phyloP scores from a whole-genome alignment of 2,113 vertebrate species.

The Excalfactoria chinensis region DNA sequence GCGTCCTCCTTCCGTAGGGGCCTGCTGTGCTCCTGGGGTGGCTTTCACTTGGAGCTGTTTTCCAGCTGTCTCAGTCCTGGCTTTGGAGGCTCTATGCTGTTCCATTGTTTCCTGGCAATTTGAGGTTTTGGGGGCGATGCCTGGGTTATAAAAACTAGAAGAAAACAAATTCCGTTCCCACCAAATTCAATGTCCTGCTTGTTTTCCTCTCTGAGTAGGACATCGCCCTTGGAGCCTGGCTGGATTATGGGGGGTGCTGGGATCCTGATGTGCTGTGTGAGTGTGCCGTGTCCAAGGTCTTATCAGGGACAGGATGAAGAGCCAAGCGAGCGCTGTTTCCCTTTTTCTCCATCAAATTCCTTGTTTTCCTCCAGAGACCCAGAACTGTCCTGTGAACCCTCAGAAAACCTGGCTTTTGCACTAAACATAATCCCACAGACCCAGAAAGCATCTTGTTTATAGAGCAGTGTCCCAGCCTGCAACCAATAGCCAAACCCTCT shows the following conservation, averaged over 20 bases:
- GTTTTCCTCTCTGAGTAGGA: accelerated
- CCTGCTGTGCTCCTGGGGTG: not conserved
- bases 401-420: not conserved
- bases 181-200: not conserved
- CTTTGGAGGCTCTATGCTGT: not conserved
- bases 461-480: not conserved
- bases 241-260: not conserved
- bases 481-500: not conserved
- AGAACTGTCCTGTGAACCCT: not conserved
- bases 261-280: accelerated
- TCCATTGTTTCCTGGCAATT: accelerated
- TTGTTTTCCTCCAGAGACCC: not conserved
- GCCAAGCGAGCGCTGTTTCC: not conserved
- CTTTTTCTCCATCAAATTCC: not conserved
- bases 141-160: not conserved
- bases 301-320: not conserved
- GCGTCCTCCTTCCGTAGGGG: not conserved
- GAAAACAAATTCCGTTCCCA: not conserved
- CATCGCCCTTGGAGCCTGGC: accelerated
- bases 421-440: not conserved
- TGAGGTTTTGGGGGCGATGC: not conserved
- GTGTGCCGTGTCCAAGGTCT: accelerated
- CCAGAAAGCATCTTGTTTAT: not conserved
- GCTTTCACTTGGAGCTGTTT: accelerated
- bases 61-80: not conserved